A percentile compares a stretch with the other conserved stretches of the same genome.
phyloP scores from a whole-genome alignment of 2,797 vertebrate genomes.

The Smutsia temminckii region DNA sequence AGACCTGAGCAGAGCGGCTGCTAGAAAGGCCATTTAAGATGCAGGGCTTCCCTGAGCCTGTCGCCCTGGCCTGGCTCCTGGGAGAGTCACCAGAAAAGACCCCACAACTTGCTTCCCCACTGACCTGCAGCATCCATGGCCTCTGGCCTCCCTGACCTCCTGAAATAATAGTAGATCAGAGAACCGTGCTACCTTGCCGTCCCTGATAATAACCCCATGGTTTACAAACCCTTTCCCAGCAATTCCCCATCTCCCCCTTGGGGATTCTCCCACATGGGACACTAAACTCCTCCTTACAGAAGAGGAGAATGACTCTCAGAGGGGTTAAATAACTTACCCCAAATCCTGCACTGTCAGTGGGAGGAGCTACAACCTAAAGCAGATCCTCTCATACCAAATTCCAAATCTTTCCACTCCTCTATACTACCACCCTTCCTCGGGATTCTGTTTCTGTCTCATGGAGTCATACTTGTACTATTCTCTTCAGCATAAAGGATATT shows the following conservation, averaged over 20 bases:
- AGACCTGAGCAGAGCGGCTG: background rate
- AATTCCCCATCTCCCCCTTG: background rate
- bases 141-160: background rate
- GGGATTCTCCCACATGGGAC: background rate
- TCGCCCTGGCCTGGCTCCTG: background rate
- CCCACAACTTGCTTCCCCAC: background rate
- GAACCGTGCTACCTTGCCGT: background rate
- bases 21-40: background rate
- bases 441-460: background rate
- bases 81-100: background rate
- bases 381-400: background rate
- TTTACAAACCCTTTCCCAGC: background rate
- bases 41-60: background rate
- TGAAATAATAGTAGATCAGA: background rate
- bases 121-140: background rate
- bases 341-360: background rate
- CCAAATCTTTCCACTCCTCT: background rate
- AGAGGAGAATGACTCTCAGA: background rate
- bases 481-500: constrained; percentile 37
- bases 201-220: background rate
- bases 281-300: background rate
- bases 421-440: background rate
- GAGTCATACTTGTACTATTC: constrained; percentile 6
- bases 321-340: background rate
- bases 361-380: constrained; percentile 1